Evolutionary conservation across 2,113 vertebrate genomes (phyloP), one percentile per base, ranked within the genome.

Genomic region (Brachypodius melanocephalos): DNA sequence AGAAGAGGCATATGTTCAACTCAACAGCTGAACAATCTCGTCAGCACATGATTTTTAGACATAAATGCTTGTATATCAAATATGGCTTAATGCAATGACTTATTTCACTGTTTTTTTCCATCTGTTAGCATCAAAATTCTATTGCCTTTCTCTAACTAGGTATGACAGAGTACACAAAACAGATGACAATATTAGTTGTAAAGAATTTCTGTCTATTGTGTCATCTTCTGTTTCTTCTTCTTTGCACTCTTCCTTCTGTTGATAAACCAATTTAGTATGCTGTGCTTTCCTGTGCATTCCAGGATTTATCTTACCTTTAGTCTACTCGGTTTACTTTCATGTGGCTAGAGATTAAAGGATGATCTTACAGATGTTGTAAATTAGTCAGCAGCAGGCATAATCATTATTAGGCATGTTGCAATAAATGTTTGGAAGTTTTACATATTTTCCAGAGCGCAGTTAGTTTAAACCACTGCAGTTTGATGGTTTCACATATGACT

Each of bases 291-390:
- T 89, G 85, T 14, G 25, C 91, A 88, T 92, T 95, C 90, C 93
- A 93, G 76, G 82, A 89, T 92, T 97, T 97, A 96, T 96, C 88
- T 96, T 96, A 97, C 96, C 96, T 97, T 97, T 91, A 93, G 92
- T 96, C 79, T 92, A 42, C 81, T 34, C 78, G 0, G 95, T 97
- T 97, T 89, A 82, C 91, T 98, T 97, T 97, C 96, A 85, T 96
- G 77, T 97, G 96, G 91, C 77, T 89, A 77, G 95, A 97, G 97
- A 97, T 97, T 97, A 97, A 98, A 98, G 96, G 96, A 97, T 97
- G 95, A 97, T 94, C 93, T 97, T 92, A 96, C 97, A 98, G 96
- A 98, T 98, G 96, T 97, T 97, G 95, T 97, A 97, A 97, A 97
- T 97, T 96, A 98, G 96, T 96, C 96, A 97, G 96, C 95, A 97